A percentile compares a stretch with the other conserved stretches of the same genome.
These are phyloP conservation scores for Drosophila fungiperda DNA, from an alignment of 2,888 invertebrate genomes.

Conservation along the genomic window DNA sequence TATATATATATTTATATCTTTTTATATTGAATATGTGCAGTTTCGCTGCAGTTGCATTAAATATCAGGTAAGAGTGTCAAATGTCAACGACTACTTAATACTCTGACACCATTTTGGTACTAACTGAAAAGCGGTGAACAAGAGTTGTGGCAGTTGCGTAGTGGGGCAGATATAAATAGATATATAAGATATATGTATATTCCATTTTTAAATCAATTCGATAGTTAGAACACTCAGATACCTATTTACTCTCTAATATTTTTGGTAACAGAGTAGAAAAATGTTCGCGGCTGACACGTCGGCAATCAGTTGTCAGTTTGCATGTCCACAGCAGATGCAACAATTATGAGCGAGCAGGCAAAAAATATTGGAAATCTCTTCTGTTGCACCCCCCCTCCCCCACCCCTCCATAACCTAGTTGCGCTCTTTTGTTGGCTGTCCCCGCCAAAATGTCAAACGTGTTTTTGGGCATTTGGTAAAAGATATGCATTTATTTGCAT, in stretches of 20 bases:
- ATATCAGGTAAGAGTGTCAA: conserved; percentile 22
- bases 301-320: conserved; percentile 76
- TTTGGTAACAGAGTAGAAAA: conserved; percentile 22
- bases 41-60: conserved; percentile 67
- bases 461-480: conserved; percentile 51
- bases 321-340: conserved; percentile 61
- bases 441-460: conserved; percentile 57
- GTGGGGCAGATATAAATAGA: no score
- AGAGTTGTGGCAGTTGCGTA: neutral
- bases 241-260: neutral
- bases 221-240: neutral
- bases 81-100: neutral
- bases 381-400: neutral
- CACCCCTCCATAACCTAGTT: no score
- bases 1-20: conserved; percentile 8
- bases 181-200: neutral
- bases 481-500: conserved; percentile 65
- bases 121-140: neutral
- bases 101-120: neutral
- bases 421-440: neutral
- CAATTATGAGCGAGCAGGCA: conserved; percentile 38
- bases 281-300: conserved; percentile 65
- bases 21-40: conserved; percentile 9
- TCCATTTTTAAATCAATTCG: neutral
- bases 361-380: conserved; percentile 12